A percentile compares a stretch with the other conserved stretches of the same genome.
phyloP scores from a whole-genome alignment of 2,113 vertebrate genomes.

The Saimiri boliviensis region DNA sequence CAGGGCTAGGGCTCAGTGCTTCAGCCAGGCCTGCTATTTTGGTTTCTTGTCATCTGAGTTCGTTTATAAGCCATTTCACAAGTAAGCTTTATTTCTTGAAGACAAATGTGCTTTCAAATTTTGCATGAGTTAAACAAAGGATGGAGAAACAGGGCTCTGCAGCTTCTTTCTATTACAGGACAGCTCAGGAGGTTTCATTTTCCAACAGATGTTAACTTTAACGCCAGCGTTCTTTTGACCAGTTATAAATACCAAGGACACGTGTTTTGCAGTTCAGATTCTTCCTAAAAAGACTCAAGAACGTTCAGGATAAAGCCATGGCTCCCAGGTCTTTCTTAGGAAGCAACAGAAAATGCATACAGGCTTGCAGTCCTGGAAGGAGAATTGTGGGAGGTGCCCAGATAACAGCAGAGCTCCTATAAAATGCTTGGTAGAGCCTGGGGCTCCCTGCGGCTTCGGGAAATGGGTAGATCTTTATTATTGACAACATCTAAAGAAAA shows the following conservation, averaged over 20 bases:
- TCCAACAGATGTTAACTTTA: constrained; percentile 63
- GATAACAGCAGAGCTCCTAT: background rate
- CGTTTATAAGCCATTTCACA: background rate
- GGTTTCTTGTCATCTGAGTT: constrained; percentile 47
- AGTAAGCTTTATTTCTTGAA: constrained; percentile 21
- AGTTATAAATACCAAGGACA: constrained; percentile 76
- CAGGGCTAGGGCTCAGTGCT: background rate
- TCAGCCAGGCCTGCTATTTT: background rate
- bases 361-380: fast-evolving
- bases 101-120: constrained; percentile 32
- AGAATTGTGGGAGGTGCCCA: background rate
- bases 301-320: background rate
- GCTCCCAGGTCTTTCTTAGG: constrained; percentile 1
- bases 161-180: constrained; percentile 35
- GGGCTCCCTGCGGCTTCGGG: background rate
- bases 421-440: background rate
- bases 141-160: background rate
- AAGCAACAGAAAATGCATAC: background rate
- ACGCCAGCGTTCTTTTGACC: constrained; percentile 41
- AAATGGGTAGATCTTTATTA: background rate
- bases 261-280: constrained; percentile 59
- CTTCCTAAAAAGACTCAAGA: constrained; percentile 50
- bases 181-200: constrained; percentile 47
- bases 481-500: background rate
- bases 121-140: constrained; percentile 47